Evolutionary conservation across 2,888 invertebrate species (phyloP), one percentile per base, ranked within the genome.

Genomic region (Perdita meconis): DNA sequence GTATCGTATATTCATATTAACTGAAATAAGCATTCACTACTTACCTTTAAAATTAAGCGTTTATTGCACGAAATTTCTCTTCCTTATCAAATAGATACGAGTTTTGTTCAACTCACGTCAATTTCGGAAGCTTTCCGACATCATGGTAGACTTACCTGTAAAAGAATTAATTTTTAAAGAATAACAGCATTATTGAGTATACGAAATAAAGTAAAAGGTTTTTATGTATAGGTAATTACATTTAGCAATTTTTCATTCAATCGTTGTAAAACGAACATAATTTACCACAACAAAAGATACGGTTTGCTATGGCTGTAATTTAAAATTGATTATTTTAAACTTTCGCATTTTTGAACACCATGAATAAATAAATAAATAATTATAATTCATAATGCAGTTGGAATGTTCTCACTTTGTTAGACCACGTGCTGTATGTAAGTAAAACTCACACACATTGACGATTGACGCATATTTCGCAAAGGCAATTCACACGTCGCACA

Each of bases 11-110:
- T n/a, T n/a, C n/a, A n/a, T n/a, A n/a, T n/a, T n/a, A n/a, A n/a
- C n/a, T n/a, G n/a, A n/a, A n/a, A n/a, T n/a, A n/a, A n/a, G n/a
- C n/a, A n/a, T n/a, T n/a, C 26, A n/a, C 26, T 19, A 3, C 8
- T 73, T 73, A 76, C 75, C 73, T 73, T 44, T 0, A 13, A 61
- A 53, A 44, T 13, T 53, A 40, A 55, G 30, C 24, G 16, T 47
- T 59, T 59, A 66, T 57, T 50, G 16, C 24, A 36, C 6, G 47
- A 67, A 26, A 26, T 38, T 22, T 24, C 22, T 38, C 22, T 5
- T 36, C 22, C 8, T 38, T n/a, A 30, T 10, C 3, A 50, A 63
- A 50, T 12, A 4, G 38, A 16, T 16, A 26, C 1, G 12, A 8
- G n/a, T 8, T 50, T 34, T 22, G 13, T n/a, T 56, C 57, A 22